phyloP scores from a whole-genome alignment of 2,797 vertebrate species.

The Pterois miles region DNA sequence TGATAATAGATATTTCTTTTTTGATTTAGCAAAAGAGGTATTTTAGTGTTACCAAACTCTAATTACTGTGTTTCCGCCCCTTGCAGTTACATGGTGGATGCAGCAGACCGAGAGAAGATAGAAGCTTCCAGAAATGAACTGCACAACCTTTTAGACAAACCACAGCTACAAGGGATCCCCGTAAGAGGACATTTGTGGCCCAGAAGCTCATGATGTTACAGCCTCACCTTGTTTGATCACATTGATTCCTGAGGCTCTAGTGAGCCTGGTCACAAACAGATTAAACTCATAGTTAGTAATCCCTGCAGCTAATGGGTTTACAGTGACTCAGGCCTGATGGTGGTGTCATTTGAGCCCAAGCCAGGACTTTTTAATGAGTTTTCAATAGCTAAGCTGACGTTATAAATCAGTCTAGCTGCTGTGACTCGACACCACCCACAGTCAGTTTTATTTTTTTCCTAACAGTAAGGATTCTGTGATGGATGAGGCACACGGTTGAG shows the following conservation, averaged over 20 bases:
- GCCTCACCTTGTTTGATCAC: background rate
- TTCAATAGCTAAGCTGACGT: slow-evolving; percentile 4
- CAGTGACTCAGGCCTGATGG: slow-evolving; percentile 26
- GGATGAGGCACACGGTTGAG: background rate
- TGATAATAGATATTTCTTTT: background rate
- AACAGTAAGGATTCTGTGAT: background rate
- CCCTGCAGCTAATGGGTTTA: background rate
- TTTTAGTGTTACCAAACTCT: background rate
- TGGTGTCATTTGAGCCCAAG: slow-evolving; percentile 25
- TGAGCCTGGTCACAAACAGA: background rate
- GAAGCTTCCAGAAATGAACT: slow-evolving; percentile 97
- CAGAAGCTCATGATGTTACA: background rate
- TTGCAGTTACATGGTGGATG: slow-evolving; percentile 97
- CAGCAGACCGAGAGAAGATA: slow-evolving; percentile 96
- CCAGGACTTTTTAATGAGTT: slow-evolving; percentile 5
- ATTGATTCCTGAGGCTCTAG: slow-evolving; percentile 10
- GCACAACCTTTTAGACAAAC: slow-evolving; percentile 98
- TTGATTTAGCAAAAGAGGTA: background rate
- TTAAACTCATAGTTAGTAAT: slow-evolving; percentile 18
- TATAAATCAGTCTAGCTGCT: slow-evolving; percentile 17
- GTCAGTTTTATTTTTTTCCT: background rate
- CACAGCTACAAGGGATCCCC: slow-evolving; percentile 97
- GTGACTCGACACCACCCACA: background rate
- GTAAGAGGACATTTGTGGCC: slow-evolving; percentile 79
- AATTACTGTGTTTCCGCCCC: background rate